Base-by-base conservation (phyloP, 2,888 invertebrate species). In the Acanthococcus lagerstroemiae region DNA sequence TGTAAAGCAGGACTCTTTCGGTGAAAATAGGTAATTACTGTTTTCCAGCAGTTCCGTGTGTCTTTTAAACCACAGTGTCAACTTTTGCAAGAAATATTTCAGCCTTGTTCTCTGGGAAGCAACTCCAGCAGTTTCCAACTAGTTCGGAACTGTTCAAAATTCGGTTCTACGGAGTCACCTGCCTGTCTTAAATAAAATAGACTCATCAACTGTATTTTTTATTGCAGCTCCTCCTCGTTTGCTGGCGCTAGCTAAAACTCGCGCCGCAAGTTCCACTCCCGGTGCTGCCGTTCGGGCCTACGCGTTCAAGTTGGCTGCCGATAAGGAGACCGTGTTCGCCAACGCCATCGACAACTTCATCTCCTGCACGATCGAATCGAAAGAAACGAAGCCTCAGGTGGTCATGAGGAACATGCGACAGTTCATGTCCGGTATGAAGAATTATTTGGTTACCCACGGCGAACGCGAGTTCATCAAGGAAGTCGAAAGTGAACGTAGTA, bases 371-470 rank as follows among this genome's bases (percentile, higher is more conserved):
- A 82, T 86, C 71, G 94, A 95, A 74, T 90, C 92, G 15, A 86
- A 88, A 70, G 94, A 95, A 75, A 85, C 84, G 26, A 88, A 87
- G 73, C 94, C 94, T 0, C 88, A 89, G 76, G 82, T 91, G 67
- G 89, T 89, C 69, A 90, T 90, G 90, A 81, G 90, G 68, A 90
- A 90, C 74, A 90, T 95, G 81, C 83, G 95, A 1, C 95, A 95
- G 76, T 97, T 96, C 75, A 95, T 96, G 91, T 95, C 91, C 17
- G 96, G 95, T 66, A 95, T 97, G 87, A 96, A 96, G 77, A 97
- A 97, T 77, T 97, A 95, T 77, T 80, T 96, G 68, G 90, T 95
- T 30, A 95, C 95, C 74, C 93, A 95, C 73, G 95, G 95, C 19
- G 95, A 96, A 75, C 86, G 89, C 69, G 90, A 90, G 72, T 90